These are phyloP conservation scores for Harpegnathos saltator DNA, from an alignment of 1,140 invertebrate species.

Conservation along the genomic window DNA sequence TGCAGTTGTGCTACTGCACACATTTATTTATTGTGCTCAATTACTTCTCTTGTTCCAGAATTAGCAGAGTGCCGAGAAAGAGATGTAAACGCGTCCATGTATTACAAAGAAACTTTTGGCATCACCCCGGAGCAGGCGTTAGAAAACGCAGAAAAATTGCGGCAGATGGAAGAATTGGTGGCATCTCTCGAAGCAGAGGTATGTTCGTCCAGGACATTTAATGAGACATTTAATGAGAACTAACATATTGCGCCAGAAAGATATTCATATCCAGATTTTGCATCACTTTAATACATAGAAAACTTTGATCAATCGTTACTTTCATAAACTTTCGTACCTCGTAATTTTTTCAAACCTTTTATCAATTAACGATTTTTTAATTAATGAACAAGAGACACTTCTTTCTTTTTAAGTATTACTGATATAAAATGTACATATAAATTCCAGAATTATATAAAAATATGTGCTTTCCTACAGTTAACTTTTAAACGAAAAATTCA, in stretches of 20 bases:
- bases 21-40: not conserved
- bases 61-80: slow-evolving; percentile 79
- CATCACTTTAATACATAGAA: not conserved
- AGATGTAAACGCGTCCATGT: slow-evolving; percentile 73
- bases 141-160: slow-evolving; percentile 82
- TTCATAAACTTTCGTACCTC: too few relatives aligned
- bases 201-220: slow-evolving; percentile 18
- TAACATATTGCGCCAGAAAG: not conserved
- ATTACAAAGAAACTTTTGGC: slow-evolving; percentile 81
- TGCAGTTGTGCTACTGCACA: not conserved
- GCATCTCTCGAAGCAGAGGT: slow-evolving; percentile 83
- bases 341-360: not conserved
- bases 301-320: not conserved
- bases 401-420: not conserved
- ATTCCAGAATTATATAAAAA: not conserved
- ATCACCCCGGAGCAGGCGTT: slow-evolving; percentile 80
- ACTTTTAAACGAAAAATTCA: not conserved
- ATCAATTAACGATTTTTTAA: not conserved
- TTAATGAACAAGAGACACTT: not conserved
- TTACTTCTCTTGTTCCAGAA: slow-evolving; percentile 74
- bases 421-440: not conserved
- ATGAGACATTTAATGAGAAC: slow-evolving; percentile 19
- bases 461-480: not conserved
- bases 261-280: not conserved
- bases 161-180: slow-evolving; percentile 82